A percentile compares a stretch with the other conserved stretches of the same genome.
Evolutionary conservation across 2,113 vertebrate genomes (phyloP).

Genomic region (Ammodytes marinus): DNA sequence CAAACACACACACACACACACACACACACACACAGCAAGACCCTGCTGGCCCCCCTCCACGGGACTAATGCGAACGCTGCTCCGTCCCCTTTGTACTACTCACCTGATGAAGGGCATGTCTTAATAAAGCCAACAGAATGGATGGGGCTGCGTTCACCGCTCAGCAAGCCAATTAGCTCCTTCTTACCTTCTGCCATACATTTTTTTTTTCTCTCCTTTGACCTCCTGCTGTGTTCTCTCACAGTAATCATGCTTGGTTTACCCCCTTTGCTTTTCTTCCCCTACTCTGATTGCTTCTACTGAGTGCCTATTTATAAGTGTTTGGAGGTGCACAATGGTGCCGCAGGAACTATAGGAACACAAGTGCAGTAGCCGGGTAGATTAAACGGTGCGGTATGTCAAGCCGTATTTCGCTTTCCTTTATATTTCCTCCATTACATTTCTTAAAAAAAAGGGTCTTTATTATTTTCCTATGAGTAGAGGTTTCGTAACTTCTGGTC

Average conservation of each 20-base stretch:
- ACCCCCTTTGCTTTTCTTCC: neutral
- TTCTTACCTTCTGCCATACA: constrained; percentile 51
- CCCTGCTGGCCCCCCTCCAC: neutral
- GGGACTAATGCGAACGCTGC: constrained; percentile 61
- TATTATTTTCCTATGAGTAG: neutral
- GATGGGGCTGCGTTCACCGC: constrained; percentile 53
- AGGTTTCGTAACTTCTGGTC: constrained; percentile 2
- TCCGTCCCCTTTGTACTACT: constrained; percentile 52
- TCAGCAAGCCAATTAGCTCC: constrained; percentile 69
- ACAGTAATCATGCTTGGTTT: constrained; percentile 44
- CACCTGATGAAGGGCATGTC: constrained; percentile 74
- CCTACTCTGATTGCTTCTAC: constrained; percentile 4
- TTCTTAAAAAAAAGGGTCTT: neutral
- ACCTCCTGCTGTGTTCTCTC: constrained; percentile 56
- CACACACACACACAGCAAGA: constrained; percentile 18
- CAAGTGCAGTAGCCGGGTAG: neutral
- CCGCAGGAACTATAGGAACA: neutral
- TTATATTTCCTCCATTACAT: neutral
- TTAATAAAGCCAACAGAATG: constrained; percentile 72
- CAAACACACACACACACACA: constrained; percentile 20
- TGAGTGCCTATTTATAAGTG: neutral
- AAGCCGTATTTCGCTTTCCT: neutral
- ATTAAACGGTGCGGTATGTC: neutral
- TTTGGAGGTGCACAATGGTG: constrained; percentile 10
- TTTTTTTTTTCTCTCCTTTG: constrained; percentile 48